A percentile compares a stretch with the other conserved stretches of the same genome.
phyloP scores from a whole-genome alignment of 2,888 invertebrate genomes.

The Cantharis flavilabris region DNA sequence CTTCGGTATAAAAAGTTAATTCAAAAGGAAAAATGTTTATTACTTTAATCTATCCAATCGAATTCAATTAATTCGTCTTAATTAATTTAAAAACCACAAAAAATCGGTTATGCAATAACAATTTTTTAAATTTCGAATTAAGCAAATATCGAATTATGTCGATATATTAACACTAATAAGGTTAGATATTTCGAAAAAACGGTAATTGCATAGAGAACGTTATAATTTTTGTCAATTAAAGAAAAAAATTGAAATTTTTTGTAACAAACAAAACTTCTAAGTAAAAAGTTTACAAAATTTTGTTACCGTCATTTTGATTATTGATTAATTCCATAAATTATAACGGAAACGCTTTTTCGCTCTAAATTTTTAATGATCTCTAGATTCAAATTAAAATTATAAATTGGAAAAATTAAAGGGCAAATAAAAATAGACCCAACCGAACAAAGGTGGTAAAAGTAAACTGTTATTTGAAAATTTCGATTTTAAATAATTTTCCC shows the following conservation, averaged over 20 bases:
- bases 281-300: background rate
- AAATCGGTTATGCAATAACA: background rate
- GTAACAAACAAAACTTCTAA: background rate
- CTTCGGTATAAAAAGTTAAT: background rate
- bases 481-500: background rate
- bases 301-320: background rate
- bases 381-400: background rate
- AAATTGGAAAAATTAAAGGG: background rate
- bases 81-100: constrained; percentile 2
- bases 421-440: background rate
- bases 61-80: background rate
- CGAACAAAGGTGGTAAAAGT: background rate
- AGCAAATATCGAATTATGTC: background rate
- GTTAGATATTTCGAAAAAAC: background rate
- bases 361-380: background rate
- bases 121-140: background rate
- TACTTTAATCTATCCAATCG: background rate
- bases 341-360: background rate
- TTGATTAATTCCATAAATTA: background rate
- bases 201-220: background rate
- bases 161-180: background rate
- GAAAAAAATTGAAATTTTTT: background rate
- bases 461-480: background rate
- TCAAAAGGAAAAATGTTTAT: background rate
- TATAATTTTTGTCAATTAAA: background rate